Base-by-base conservation (phyloP, 1,140 invertebrate genomes). In the Meloidogyne hapla region DNA sequence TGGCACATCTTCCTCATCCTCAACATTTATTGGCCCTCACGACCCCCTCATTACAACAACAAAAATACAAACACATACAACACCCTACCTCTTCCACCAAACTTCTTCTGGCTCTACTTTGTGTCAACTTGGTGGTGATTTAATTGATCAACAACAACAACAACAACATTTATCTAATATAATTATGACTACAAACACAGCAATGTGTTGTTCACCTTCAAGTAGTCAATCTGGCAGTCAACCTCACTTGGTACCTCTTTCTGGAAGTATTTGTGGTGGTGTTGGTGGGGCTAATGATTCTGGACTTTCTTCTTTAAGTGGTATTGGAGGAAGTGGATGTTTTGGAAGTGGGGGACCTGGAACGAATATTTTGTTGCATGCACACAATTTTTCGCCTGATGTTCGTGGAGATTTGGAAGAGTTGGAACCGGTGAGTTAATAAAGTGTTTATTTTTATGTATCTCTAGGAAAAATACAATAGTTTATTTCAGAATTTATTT, bases 361-460 rank as follows among this genome's bases (percentile, higher is more conserved):
- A 28, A 74, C 68, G 38, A 38, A 70, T 13, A 10, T 48, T 23
- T 40, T 64, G 21, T 63, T 64, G 15, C 65, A 40, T 18, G 8
- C 48, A n/a, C 68, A 42, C 73, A 75, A 75, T 67, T 66, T 75
- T 38, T 75, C 63, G 25, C 71, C 71, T 23, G 71, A 73, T 40
- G 23, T 73, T 4, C 71, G 56, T 18, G 71, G 21, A n/a, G 65
- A 67, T n/a, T 64, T 75, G 26, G 65, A 66, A 15, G 73, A 66
- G 40, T 25, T 75, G 65, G 73, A 75, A 62, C 73, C 73, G 64
- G 64, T 73, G 12, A 26, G 70, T 63, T 1, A n/a, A n/a, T n/a
- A n/a, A n/a, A n/a, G n/a, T n/a, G n/a, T n/a, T n/a, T n/a, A 33
- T 33, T 33, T 33, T 33, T 33, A 6, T 33, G 33, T 33, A 33